A percentile compares a stretch with the other conserved stretches of the same genome.
Evolutionary conservation across 2,888 invertebrate species (phyloP).

Genomic region (Euproctis similis): DNA sequence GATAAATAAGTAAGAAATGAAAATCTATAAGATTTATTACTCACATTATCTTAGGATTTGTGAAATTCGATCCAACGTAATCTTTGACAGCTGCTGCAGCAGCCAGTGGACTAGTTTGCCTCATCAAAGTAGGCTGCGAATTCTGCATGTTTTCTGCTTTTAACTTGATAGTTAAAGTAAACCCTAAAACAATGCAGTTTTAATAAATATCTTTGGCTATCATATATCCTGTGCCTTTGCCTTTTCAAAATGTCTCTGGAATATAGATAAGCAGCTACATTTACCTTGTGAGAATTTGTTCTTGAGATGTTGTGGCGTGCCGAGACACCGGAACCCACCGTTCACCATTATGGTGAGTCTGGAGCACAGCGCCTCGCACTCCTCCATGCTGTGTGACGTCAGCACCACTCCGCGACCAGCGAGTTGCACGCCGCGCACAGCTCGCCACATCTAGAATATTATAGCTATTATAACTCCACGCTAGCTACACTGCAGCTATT

Average conservation of each 20-base stretch:
- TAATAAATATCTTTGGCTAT: no score
- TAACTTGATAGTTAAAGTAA: conserved; percentile 66
- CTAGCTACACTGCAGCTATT: no score
- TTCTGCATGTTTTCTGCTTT: conserved; percentile 33
- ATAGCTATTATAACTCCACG: background rate
- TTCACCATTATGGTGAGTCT: conserved; percentile 89
- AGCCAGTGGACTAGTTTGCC: conserved; percentile 16
- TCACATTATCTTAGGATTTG: conserved; percentile 52
- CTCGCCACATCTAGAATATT: conserved; percentile 60
- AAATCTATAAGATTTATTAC: no score
- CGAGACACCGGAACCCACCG: conserved; percentile 83
- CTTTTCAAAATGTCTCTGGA: no score
- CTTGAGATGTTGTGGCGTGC: conserved; percentile 85
- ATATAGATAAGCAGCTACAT: no score
- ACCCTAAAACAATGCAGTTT: no score
- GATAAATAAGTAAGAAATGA: no score
- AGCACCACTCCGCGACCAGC: conserved; percentile 83
- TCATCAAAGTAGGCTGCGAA: conserved; percentile 1
- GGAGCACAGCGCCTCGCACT: conserved; percentile 88
- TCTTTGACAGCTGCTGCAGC: conserved; percentile 30
- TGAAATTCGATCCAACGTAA: conserved; percentile 43
- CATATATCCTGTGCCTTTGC: no score
- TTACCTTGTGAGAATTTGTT: conserved; percentile 82
- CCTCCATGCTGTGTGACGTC: conserved; percentile 92
- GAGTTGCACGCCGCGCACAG: conserved; percentile 78